A percentile compares a stretch with the other conserved stretches of the same genome.
These are phyloP conservation scores for Hylyphantes graminicola DNA, from an alignment of 1,140 invertebrate genomes.

Conservation along the genomic window DNA sequence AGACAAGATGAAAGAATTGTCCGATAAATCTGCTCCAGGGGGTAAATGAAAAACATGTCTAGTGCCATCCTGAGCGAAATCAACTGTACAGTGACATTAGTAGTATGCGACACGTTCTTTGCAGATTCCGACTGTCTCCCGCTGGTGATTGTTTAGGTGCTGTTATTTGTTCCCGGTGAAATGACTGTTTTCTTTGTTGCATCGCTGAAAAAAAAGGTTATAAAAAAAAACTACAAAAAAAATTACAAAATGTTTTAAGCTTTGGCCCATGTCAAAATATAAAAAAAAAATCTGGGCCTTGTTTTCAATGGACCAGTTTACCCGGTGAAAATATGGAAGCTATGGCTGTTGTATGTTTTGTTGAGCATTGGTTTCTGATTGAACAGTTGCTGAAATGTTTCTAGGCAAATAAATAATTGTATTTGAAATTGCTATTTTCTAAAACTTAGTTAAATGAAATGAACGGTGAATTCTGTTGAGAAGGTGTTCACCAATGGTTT, in stretches of 20 bases:
- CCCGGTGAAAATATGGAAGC: constrained; percentile 57
- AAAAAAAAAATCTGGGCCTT: constrained; percentile 44
- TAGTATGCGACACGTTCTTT: constrained; percentile 60
- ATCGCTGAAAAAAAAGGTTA: constrained; percentile 54
- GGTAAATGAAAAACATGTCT: constrained; percentile 61
- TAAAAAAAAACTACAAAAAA: constrained; percentile 47
- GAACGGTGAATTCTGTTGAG: constrained; percentile 16
- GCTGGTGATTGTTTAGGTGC: constrained; percentile 61
- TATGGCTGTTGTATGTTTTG: constrained; percentile 57
- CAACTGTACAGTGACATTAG: constrained; percentile 60
- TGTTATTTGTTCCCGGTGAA: constrained; percentile 61
- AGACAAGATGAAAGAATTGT: constrained; percentile 84
- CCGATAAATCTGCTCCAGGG: constrained; percentile 62
- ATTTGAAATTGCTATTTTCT: constrained; percentile 48
- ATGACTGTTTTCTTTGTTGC: constrained; percentile 61
- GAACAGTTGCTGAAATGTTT: constrained; percentile 50
- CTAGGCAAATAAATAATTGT: constrained; percentile 33
- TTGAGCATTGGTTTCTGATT: constrained; percentile 55
- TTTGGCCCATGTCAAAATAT: constrained; percentile 10
- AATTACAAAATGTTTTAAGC: constrained; percentile 9
- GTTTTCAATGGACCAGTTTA: constrained; percentile 50
- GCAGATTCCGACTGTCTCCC: constrained; percentile 59
- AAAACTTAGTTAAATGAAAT: constrained; percentile 42
- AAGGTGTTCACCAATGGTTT: not conserved
- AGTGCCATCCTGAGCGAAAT: constrained; percentile 61